Evolutionary conservation across 2,113 vertebrate species (phyloP), one percentile per base, ranked within the genome.

Genomic region (Syngnathus typhle): DNA sequence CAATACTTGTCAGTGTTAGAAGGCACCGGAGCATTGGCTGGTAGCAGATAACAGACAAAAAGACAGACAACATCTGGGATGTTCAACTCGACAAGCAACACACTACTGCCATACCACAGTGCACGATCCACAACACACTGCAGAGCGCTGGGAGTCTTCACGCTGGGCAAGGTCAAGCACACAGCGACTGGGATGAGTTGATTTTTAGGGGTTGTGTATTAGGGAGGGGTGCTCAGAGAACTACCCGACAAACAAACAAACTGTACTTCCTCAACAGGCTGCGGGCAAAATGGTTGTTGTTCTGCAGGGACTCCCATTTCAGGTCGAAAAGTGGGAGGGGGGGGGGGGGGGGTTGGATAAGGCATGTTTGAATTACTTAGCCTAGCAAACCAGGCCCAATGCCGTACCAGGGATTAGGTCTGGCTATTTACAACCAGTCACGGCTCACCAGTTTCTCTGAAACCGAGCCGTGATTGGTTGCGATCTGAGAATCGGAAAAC

Each of bases 1-100:
- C 85, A 88, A 88, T 89, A 88, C 85, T 85, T 85, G 87, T 89
- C 87, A 87, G 87, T 87, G 84, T 85, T 88, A 82, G 75, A 89
- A 89, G 88, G 88, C 88, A 89, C 84, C 83, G 83, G 84, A 89
- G 83, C 85, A 76, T 84, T 73, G 82, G 88, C 88, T 88, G 88
- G 84, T 88, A 76, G 81, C 73, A 83, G 80, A 86, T 78, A 27
- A 86, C 82, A 80, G 80, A 88, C 84, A 82, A 32, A 32, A 32
- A 82, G 82, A 88, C 84, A 77, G 79, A 84, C 75, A 71, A 79
- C 76, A 85, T 74, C 84, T 77, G 74, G 80, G 80, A 70, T 80
- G 77, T 85, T 81, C 71, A 77, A 76, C 74, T 79, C 77, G 68
- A 67, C 65, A 79, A 76, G 75, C 76, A 78, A 79, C 44, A 86